Evolutionary conservation across 2,797 vertebrate genomes (phyloP), one percentile per base, ranked within the genome.

Genomic region (Melanotaenia trifasciata): DNA sequence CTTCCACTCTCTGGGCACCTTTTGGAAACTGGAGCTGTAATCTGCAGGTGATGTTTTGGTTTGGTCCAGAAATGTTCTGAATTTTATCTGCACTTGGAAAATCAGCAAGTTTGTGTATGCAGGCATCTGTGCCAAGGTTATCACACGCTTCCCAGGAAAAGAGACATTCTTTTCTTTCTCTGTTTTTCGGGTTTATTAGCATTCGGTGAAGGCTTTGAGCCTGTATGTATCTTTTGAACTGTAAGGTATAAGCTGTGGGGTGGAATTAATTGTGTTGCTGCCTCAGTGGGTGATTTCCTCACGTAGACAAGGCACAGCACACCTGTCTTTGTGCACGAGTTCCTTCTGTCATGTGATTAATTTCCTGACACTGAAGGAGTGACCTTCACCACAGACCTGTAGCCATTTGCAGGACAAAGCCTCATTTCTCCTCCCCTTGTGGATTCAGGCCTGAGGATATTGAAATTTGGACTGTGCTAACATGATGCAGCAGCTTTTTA

Each of bases 51-150:
- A 76, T 88, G 85, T 89, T 91, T 87, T 85, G 74, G 61, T 87
- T 85, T 64, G 60, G 9, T 78, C 81, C 62, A 88, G 56, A 89
- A 88, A 90, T 89, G 81, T 88, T 88, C 76, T 7, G 78, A 85
- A 84, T 86, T 74, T 85, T 86, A 90, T 91, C 90, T 71, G 74
- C 33, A 54, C 18, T 67, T 51, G 32, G 59, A 30, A 78, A 72
- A 83, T 84, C 54, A 0, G 59, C 50, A 32, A 45, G 14, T 61
- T n/a, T 47, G 59, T 38, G 56, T 72, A 36, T 62, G 68, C n/a
- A 54, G 9, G 22, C 76, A 33, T 64, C 35, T 45, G 36, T 68
- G 68, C 83, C 86, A 89, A 88, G 83, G 78, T 87, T 82, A 89
- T 84, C 54, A 9, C 20, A 58, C 20, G 73, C 62, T 80, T 86